Percentiles rank a stretch among this genome's conserved stretches.
Evolutionary conservation across 1,140 invertebrate species (phyloP).

Genomic region (Aphelenchoides avenae): DNA sequence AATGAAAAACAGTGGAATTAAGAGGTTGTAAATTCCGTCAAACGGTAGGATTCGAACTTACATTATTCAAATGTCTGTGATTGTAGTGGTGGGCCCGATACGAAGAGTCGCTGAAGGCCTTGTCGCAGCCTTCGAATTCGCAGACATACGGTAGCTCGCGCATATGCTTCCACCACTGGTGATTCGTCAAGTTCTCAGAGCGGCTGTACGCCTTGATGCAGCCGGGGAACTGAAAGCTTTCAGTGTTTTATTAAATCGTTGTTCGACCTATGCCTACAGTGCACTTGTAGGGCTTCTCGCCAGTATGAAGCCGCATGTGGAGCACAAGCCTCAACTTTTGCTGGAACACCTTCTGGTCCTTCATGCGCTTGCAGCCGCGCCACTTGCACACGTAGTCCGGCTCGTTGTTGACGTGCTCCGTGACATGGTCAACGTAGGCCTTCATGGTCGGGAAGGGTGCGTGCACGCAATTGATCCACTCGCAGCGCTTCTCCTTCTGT

Average conservation of each 20-base stretch:
- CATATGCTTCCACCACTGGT: constrained; percentile 75
- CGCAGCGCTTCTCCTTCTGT: no score
- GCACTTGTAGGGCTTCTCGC: constrained; percentile 97
- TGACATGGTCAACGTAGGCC: constrained; percentile 14
- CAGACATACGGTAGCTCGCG: constrained; percentile 98
- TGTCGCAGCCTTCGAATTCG: constrained; percentile 86
- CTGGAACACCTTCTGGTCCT: constrained; percentile 76
- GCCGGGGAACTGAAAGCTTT: constrained; percentile 88
- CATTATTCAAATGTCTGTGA: constrained; percentile 94
- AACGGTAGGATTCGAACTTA: no score
- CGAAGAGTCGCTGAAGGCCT: constrained; percentile 97
- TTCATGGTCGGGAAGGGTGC: no score
- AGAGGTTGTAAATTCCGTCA: no score
- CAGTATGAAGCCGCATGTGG: constrained; percentile 94
- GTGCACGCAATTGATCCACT: no score
- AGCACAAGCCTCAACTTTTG: constrained; percentile 99
- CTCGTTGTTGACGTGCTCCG: background rate
- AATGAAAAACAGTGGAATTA: constrained; percentile 5
- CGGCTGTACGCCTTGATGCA: constrained; percentile 94
- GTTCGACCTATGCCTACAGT: no score
- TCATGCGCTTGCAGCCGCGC: constrained; percentile 27
- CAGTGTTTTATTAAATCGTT: no score
- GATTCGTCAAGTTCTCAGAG: constrained; percentile 94
- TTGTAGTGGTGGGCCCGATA: constrained; percentile 98
- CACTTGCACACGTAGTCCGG: constrained; percentile 20